Evolutionary conservation across 2,113 vertebrate genomes (phyloP).

Genomic region (Tachysurus fulvidraco): DNA sequence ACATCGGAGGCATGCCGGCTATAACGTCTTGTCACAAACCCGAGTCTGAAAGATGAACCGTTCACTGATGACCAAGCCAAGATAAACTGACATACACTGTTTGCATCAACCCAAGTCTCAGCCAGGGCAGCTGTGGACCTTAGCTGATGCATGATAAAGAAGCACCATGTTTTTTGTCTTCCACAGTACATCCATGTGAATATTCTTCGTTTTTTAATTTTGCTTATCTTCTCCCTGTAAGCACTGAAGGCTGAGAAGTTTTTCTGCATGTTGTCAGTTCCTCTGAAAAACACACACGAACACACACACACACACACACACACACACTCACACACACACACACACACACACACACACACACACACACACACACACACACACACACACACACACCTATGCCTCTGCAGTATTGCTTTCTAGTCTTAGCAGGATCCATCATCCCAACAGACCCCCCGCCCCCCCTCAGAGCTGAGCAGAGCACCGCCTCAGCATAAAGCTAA

Average conservation of each 20-base stretch:
- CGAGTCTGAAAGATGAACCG: constrained; percentile 24
- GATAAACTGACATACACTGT: background rate
- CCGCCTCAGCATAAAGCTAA: constrained; percentile 34
- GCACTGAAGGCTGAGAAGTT: constrained; percentile 5
- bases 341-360: constrained; percentile 23
- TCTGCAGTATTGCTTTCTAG: constrained; percentile 51
- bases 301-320: constrained; percentile 11
- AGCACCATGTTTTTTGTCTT: background rate
- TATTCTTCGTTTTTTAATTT: background rate
- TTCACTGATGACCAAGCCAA: background rate
- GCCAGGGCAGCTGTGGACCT: background rate
- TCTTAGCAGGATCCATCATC: constrained; percentile 34
- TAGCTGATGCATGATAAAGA: background rate
- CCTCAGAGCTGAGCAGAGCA: constrained; percentile 60
- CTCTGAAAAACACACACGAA: constrained; percentile 4
- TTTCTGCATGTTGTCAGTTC: constrained; percentile 2
- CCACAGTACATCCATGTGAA: constrained; percentile 19
- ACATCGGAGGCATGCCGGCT: constrained; percentile 33
- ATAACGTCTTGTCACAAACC: constrained; percentile 47
- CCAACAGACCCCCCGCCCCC: constrained; percentile 9
- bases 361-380: constrained; percentile 9
- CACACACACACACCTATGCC: constrained; percentile 60
- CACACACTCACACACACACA: constrained; percentile 50
- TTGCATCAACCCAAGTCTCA: background rate
- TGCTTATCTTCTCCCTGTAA: background rate